phyloP scores from a whole-genome alignment of 1,140 invertebrate species.

The Tetragnatha versicolor region DNA sequence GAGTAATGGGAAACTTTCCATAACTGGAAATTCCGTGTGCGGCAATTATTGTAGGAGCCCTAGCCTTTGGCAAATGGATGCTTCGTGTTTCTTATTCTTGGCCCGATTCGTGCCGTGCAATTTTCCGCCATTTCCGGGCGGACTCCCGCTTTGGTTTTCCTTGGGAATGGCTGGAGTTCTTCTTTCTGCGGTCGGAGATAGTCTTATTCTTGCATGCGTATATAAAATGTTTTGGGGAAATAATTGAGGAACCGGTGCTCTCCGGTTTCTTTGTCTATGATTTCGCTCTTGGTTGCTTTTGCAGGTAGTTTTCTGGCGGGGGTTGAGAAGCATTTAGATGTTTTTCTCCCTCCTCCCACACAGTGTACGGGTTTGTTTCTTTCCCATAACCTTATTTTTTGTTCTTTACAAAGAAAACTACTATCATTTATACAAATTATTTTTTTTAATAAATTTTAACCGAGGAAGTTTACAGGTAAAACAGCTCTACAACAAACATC shows the following conservation, averaged over 20 bases:
- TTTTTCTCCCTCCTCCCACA: too few species aligned
- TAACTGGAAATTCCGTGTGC: conserved; percentile 45
- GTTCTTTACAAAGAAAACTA: too few species aligned
- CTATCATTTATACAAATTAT: too few species aligned
- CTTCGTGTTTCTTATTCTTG: conserved; percentile 39
- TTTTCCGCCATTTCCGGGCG: conserved; percentile 38
- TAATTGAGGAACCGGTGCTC: neutral
- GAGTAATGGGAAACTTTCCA: conserved; percentile 52
- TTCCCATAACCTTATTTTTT: too few species aligned
- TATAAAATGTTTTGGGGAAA: conserved; percentile 23
- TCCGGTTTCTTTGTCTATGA: too few species aligned
- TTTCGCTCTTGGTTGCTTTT: too few species aligned
- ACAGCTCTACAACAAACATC: too few species aligned
- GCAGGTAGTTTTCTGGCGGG: too few species aligned
- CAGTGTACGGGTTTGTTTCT: too few species aligned
- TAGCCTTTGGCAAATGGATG: conserved; percentile 45
- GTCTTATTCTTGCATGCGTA: conserved; percentile 12
- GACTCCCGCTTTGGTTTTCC: neutral
- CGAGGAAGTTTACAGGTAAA: too few species aligned
- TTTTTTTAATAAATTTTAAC: too few species aligned
- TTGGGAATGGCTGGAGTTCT: conserved; percentile 7
- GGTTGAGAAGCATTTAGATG: too few species aligned
- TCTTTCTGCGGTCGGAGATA: neutral
- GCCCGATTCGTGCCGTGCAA: conserved; percentile 42
- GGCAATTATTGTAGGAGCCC: conserved; percentile 45